Percentiles rank a stretch among this genome's conserved stretches.
These are phyloP conservation scores for Sebastolobus altivelis DNA, from an alignment of 2,797 vertebrate species.

Conservation along the genomic window DNA sequence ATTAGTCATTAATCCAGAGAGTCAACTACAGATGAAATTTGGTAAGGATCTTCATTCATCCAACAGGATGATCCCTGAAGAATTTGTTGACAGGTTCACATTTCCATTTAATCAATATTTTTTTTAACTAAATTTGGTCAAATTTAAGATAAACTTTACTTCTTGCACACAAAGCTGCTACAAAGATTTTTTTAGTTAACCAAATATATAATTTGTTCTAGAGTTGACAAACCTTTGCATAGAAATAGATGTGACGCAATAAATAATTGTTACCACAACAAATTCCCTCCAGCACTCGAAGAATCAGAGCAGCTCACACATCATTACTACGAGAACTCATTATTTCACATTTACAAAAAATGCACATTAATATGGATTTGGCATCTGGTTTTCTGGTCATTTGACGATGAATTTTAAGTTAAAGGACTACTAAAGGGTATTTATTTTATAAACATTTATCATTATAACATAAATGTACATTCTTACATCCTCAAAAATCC, in stretches of 20 bases:
- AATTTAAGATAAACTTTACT: too few species aligned
- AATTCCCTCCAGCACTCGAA: background rate
- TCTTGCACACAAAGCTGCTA: too few species aligned
- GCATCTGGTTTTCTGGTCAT: background rate
- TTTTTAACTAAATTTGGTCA: background rate
- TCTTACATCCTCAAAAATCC: background rate
- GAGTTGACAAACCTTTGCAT: background rate
- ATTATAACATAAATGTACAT: background rate
- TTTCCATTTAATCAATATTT: too few species aligned
- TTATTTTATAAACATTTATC: background rate
- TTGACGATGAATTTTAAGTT: background rate
- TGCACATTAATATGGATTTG: background rate
- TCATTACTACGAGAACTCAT: background rate
- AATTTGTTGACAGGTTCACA: too few species aligned
- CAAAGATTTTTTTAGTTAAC: too few species aligned
- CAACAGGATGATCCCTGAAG: too few species aligned
- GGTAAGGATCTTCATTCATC: too few species aligned
- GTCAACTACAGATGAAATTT: background rate
- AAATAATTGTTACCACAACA: background rate
- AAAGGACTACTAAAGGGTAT: background rate
- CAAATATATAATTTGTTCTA: background rate
- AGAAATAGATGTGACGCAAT: background rate
- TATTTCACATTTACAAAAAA: background rate
- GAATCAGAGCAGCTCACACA: background rate
- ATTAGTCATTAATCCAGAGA: background rate